Conservation (phyloP, 2,888 invertebrate genomes). For the Acanthopleura granulata region DNA sequence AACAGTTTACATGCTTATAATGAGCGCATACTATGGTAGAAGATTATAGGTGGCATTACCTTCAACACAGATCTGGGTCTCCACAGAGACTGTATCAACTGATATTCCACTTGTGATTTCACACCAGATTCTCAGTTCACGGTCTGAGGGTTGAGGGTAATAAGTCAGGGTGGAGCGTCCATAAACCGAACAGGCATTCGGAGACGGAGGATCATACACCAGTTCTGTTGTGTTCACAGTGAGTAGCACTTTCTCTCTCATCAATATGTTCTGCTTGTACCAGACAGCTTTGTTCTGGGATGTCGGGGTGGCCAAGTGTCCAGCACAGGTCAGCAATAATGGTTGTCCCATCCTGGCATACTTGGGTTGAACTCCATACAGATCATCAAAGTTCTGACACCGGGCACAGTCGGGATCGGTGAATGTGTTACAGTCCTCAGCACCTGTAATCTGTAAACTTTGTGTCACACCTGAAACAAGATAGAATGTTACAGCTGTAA, state of each 20-base stretch:
- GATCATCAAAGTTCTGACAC: too few species aligned
- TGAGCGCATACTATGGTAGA: too few species aligned
- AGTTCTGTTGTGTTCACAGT: neutral
- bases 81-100: neutral
- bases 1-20: too few species aligned
- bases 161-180: neutral
- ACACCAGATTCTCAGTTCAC: neutral
- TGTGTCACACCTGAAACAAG: too few species aligned
- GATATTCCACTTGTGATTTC: neutral
- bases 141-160: neutral
- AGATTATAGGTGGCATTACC: too few species aligned
- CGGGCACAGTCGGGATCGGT: too few species aligned
- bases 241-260: neutral
- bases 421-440: too few species aligned
- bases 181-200: neutral
- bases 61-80: neutral
- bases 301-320: neutral
- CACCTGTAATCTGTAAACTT: too few species aligned
- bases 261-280: neutral
- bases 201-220: neutral
- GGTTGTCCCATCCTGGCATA: neutral
- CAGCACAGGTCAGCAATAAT: neutral
- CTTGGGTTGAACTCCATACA: too few species aligned
- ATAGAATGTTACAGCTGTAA: too few species aligned
- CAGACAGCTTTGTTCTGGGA: neutral